Evolutionary conservation across 2,888 invertebrate genomes (phyloP).

Genomic region (Epicampocera succincta): DNA sequence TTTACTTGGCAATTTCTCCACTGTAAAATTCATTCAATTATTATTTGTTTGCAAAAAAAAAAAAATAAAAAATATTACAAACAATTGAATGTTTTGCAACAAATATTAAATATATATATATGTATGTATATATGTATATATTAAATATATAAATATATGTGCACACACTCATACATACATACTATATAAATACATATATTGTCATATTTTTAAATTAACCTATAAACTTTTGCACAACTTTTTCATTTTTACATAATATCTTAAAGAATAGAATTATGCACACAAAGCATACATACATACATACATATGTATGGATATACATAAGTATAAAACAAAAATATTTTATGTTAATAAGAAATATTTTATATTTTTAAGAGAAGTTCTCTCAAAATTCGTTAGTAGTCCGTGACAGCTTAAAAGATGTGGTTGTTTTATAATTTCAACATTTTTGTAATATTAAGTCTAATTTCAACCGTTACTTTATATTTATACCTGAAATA

Average conservation of each 20-base stretch:
- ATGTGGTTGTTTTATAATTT: conserved; percentile 67
- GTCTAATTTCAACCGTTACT: conserved; percentile 32
- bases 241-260: conserved; percentile 22
- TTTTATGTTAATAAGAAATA: conserved; percentile 1
- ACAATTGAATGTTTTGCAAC: too few relatives aligned
- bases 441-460: conserved; percentile 36
- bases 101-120: too few relatives aligned
- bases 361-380: conserved; percentile 11
- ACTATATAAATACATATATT: too few relatives aligned
- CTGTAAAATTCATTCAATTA: too few relatives aligned
- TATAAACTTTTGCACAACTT: conserved; percentile 16
- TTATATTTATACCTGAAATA: conserved; percentile 70
- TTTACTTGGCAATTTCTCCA: too few relatives aligned
- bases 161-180: too few relatives aligned
- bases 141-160: too few relatives aligned
- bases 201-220: neutral
- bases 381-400: conserved; percentile 4
- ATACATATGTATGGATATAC: too few relatives aligned
- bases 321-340: neutral
- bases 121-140: too few relatives aligned
- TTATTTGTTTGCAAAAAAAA: too few relatives aligned
- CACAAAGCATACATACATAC: too few relatives aligned
- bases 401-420: neutral
- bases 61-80: too few relatives aligned
- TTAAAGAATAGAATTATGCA: neutral